These are phyloP conservation scores for Natrix natrix DNA, from an alignment of 2,797 vertebrate species.

Conservation along the genomic window DNA sequence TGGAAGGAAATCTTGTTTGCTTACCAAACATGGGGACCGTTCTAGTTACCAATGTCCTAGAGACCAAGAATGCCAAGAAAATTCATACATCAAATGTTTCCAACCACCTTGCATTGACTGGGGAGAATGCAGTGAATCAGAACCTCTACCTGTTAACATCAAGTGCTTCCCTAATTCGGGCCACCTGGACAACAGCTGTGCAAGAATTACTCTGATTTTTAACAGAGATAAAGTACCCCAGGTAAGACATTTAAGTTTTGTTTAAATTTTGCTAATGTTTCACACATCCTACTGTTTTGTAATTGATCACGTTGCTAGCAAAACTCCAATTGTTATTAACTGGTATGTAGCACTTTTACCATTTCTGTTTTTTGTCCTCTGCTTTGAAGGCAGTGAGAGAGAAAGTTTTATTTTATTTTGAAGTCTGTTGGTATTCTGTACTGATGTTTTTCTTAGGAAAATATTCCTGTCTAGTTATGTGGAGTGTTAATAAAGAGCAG, in stretches of 20 bases:
- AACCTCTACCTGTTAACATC: slow-evolving; percentile 72
- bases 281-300: not conserved
- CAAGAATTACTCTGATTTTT: slow-evolving; percentile 89
- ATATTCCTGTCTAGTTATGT: not conserved
- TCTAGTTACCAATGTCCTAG: slow-evolving; percentile 74
- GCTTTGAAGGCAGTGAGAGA: not conserved
- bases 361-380: not conserved
- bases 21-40: slow-evolving; percentile 63
- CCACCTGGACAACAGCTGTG: slow-evolving; percentile 85
- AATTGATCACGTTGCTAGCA: not conserved
- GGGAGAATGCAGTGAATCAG: slow-evolving; percentile 83
- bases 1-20: slow-evolving; percentile 83
- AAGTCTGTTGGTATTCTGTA: not conserved
- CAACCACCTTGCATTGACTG: slow-evolving; percentile 84
- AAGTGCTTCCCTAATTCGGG: slow-evolving; percentile 83
- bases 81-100: slow-evolving; percentile 83
- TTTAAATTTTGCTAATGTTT: not conserved
- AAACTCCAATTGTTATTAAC: not conserved
- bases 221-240: slow-evolving; percentile 83
- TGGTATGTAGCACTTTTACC: not conserved
- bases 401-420: not conserved
- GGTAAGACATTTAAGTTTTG: slow-evolving; percentile 71
- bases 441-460: not conserved
- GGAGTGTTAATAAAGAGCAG: not conserved
- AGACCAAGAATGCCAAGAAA: slow-evolving; percentile 81